Conservation (phyloP, 2,888 invertebrate species). For the Nipponacmea schrenckii region DNA sequence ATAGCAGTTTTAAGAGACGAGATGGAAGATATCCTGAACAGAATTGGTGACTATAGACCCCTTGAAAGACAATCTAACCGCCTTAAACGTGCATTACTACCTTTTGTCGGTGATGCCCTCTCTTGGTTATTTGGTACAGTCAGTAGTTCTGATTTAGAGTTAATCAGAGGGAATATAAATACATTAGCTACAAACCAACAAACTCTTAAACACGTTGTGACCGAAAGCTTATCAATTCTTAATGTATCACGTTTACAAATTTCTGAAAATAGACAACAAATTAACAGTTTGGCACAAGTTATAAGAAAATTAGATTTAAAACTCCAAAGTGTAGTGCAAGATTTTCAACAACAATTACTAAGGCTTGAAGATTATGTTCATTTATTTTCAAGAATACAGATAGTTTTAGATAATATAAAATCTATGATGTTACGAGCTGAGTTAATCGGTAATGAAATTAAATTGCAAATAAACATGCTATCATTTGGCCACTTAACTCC, state of each 20-base stretch:
- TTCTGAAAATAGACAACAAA: too few relatives aligned
- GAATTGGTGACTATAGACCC: not conserved
- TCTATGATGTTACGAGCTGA: not conserved
- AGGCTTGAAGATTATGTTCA: not conserved
- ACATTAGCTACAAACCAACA: not conserved
- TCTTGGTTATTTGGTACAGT: too few relatives aligned
- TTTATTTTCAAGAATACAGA: not conserved
- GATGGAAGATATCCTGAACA: not conserved
- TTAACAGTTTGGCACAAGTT: not conserved
- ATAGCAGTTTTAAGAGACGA: not conserved
- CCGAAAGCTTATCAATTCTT: not conserved
- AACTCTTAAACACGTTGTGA: not conserved
- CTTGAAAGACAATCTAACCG: not conserved
- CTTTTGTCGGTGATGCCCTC: not conserved
- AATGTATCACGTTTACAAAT: conserved; percentile 4
- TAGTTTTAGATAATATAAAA: not conserved
- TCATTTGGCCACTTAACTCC: not conserved
- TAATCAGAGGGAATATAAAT: conserved; percentile 4
- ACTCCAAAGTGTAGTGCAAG: not conserved
- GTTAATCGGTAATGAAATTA: not conserved
- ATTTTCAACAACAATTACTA: not conserved
- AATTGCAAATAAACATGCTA: too few relatives aligned
- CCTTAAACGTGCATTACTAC: not conserved
- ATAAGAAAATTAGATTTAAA: not conserved
- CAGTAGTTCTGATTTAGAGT: not conserved